Percentiles rank a stretch among this genome's conserved stretches.
Conservation (phyloP, 1,140 invertebrate genomes). For the Drosophila melanica region DNA sequence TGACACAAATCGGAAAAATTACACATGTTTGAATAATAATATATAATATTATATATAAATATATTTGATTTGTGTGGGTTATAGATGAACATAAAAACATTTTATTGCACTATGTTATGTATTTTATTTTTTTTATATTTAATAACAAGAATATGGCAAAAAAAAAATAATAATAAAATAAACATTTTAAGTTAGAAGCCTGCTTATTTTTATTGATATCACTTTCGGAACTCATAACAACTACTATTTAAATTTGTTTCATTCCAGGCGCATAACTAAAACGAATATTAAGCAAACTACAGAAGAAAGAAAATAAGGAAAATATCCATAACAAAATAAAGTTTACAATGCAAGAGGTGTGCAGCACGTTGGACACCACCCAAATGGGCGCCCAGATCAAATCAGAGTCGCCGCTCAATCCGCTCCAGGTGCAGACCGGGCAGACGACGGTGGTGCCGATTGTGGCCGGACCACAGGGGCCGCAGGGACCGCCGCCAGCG, state of each 20-base stretch:
- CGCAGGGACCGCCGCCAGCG: slow-evolving; percentile 66
- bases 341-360: slow-evolving; percentile 83
- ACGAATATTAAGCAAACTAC: not conserved
- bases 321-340: slow-evolving; percentile 16
- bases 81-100: too few relatives aligned
- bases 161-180: too few relatives aligned
- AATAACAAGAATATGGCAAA: too few relatives aligned
- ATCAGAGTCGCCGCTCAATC: slow-evolving; percentile 79
- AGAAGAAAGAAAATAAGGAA: slow-evolving; percentile 9
- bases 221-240: not conserved
- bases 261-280: slow-evolving; percentile 35
- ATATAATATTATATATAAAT: too few relatives aligned
- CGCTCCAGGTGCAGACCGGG: slow-evolving; percentile 75
- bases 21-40: too few relatives aligned
- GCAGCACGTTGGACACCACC: slow-evolving; percentile 73
- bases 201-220: too few relatives aligned
- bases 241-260: not conserved
- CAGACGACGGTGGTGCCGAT: slow-evolving; percentile 54
- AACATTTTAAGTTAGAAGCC: too few relatives aligned
- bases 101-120: too few relatives aligned
- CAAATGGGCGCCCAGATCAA: slow-evolving; percentile 83
- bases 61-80: too few relatives aligned
- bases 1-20: too few relatives aligned
- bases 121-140: too few relatives aligned
- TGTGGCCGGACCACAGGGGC: slow-evolving; percentile 44